Percentiles rank a stretch among this genome's conserved stretches.
These are phyloP conservation scores for Silurus aristotelis DNA, from an alignment of 2,797 vertebrate species.

Conservation along the genomic window DNA sequence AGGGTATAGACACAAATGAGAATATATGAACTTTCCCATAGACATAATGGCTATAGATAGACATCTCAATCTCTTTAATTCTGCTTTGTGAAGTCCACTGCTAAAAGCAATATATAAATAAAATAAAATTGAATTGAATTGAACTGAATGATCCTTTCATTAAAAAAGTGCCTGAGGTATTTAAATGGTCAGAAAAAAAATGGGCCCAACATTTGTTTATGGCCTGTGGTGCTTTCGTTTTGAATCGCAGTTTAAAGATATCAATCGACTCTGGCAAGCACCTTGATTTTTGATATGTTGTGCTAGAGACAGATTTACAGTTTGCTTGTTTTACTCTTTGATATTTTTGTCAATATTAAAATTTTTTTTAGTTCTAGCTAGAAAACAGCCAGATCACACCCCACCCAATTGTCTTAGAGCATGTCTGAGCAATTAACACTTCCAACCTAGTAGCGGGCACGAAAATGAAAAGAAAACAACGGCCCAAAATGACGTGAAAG, in stretches of 20 bases:
- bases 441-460: slow-evolving; percentile 23
- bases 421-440: not conserved
- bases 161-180: not conserved
- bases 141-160: not conserved
- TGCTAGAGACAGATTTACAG: not conserved
- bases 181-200: not conserved
- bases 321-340: not conserved
- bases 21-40: not conserved
- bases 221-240: not conserved
- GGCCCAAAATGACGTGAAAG: slow-evolving; percentile 53
- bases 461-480: slow-evolving; percentile 41
- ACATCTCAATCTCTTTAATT: too few relatives aligned
- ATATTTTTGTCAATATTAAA: not conserved
- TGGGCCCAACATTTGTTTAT: not conserved
- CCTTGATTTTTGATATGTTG: not conserved
- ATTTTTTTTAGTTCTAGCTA: not conserved
- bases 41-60: not conserved
- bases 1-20: not conserved
- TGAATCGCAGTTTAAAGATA: not conserved
- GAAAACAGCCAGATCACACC: not conserved
- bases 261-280: not conserved
- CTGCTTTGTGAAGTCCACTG: too few relatives aligned
- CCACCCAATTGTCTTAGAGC: too few relatives aligned
- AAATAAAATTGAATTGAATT: too few relatives aligned
- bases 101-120: too few relatives aligned